These are phyloP conservation scores for Asobara japonica DNA, from an alignment of 1,140 invertebrate genomes.

Conservation along the genomic window DNA sequence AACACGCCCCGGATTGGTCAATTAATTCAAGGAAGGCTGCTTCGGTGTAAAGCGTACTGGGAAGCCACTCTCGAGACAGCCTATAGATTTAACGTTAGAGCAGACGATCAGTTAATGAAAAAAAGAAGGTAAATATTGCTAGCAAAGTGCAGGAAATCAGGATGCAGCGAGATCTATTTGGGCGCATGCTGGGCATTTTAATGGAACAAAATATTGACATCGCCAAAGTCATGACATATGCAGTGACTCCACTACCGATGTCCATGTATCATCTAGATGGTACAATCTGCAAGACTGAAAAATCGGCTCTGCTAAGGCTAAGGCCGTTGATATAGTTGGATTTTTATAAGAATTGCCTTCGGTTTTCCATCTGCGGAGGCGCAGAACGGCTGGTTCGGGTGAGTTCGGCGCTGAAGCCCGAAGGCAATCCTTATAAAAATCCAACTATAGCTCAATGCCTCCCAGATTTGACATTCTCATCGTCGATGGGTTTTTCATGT, in stretches of 20 bases:
- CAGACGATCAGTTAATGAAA: constrained; percentile 40
- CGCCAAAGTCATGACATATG: constrained; percentile 30
- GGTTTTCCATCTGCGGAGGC: no score
- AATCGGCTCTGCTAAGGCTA: constrained; percentile 43
- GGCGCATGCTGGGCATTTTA: constrained; percentile 41
- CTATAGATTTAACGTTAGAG: constrained; percentile 44
- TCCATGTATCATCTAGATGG: constrained; percentile 52
- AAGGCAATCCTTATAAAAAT: constrained; percentile 5
- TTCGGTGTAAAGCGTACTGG: constrained; percentile 41
- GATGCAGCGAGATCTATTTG: constrained; percentile 45
- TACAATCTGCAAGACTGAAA: constrained; percentile 49
- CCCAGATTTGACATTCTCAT: constrained; percentile 34
- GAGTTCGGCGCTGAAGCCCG: no score
- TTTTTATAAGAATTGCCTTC: no score
- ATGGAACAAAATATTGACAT: constrained; percentile 40
- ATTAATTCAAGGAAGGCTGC: constrained; percentile 40
- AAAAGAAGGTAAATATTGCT: constrained; percentile 19
- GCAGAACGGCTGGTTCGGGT: no score
- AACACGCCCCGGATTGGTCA: constrained; percentile 44
- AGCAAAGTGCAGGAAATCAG: constrained; percentile 30
- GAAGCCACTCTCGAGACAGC: constrained; percentile 44
- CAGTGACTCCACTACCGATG: constrained; percentile 42
- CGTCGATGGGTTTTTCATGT: constrained; percentile 40
- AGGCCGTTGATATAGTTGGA: no score
- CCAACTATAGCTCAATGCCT: background rate